A percentile compares a stretch with the other conserved stretches of the same genome.
Evolutionary conservation across 2,113 vertebrate genomes (phyloP).

Genomic region (Pachypanchax playfairii): DNA sequence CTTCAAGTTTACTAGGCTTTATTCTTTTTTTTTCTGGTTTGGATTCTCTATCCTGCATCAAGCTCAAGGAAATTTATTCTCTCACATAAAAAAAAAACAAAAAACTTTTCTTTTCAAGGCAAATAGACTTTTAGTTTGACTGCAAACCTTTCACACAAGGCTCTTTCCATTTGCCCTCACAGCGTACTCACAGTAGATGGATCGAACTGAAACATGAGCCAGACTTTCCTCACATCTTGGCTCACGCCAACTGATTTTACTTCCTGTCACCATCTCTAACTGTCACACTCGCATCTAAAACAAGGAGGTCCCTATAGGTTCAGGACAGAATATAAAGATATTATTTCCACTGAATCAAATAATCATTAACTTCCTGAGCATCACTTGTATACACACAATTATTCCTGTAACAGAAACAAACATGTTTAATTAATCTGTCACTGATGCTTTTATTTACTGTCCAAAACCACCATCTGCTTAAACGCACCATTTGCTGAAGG

Average conservation of each 20-base stretch:
- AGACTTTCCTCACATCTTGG: constrained; percentile 33
- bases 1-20: constrained; percentile 19
- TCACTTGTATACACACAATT: neutral
- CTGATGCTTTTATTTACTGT: constrained; percentile 4
- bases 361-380: constrained; percentile 12
- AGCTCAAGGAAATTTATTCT: constrained; percentile 59
- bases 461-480: constrained; percentile 4
- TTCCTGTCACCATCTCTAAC: constrained; percentile 15
- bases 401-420: constrained; percentile 12
- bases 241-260: constrained; percentile 21
- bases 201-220: constrained; percentile 56
- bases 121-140: constrained; percentile 58
- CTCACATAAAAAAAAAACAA: constrained; percentile 71
- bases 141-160: constrained; percentile 48
- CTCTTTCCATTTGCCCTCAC: constrained; percentile 64
- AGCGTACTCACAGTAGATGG: constrained; percentile 38
- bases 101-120: constrained; percentile 63
- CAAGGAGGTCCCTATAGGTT: neutral
- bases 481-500: neutral
- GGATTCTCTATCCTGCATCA: constrained; percentile 31
- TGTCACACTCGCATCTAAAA: constrained; percentile 19
- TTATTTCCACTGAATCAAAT: constrained; percentile 17
- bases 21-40: constrained; percentile 35
- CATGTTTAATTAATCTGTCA: constrained; percentile 1
- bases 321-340: neutral